Base-by-base conservation (phyloP, 2,113 vertebrate genomes). In the Egretta garzetta region DNA sequence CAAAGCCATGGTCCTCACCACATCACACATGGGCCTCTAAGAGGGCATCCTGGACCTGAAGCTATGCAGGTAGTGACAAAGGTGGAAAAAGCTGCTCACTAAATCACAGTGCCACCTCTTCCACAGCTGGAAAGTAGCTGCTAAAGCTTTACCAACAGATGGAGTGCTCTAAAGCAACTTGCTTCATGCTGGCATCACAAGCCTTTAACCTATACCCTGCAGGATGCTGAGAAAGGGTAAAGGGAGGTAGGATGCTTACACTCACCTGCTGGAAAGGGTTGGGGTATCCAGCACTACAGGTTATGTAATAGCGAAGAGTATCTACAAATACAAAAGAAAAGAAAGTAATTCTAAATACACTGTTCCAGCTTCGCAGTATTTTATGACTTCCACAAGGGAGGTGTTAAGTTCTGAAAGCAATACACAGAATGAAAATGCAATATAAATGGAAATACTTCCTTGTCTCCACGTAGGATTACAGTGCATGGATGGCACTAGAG, bases 181-280 rank as follows among this genome's bases (percentile, higher is more conserved):
- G 75, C 58, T 88, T 59, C 20, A 1, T 15, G 55, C 39, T 70
- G 83, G 43, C 72, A 33, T 32, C 26, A 6, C 22, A 59, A 63
- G 41, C 28, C 9, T n/a, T 22, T 19, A 14, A 14, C 19, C 32
- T 15, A 11, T 15, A 30, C 17, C 66, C 62, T 72, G 66, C 73
- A 87, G 80, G 77, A 41, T 8, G 32, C 39, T 49, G 66, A 86
- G 52, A 72, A 50, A 33, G 37, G 52, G 2, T 49, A 49, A 70
- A 52, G 49, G 80, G 53, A 37, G 12, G 3, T 2, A 2, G 24
- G 49, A 72, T 27, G 89, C 41, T 33, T 1, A 49, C 28, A 97
- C 98, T 95, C 97, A 99, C 99, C 99, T 99, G 99, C 97, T 99
- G 99, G 97, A 99, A 99, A 66, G 99, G 99, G 98, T 99, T 99